Percentiles rank a stretch among this genome's conserved stretches.
These are phyloP conservation scores for Dicranocentrus wangi DNA, from an alignment of 2,888 invertebrate species.

Conservation along the genomic window DNA sequence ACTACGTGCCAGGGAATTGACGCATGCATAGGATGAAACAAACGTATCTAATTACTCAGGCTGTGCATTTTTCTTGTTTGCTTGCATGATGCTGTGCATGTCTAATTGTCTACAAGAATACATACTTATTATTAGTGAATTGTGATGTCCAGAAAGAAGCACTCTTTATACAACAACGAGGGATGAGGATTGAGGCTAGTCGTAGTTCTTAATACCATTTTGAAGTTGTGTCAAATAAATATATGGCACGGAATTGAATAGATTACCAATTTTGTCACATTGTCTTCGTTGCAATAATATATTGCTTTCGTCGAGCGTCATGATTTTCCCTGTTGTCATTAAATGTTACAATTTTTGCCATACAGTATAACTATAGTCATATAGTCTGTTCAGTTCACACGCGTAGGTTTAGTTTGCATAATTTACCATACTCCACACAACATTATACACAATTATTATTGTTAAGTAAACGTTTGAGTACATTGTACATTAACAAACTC, in stretches of 20 bases:
- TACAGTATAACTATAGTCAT: neutral
- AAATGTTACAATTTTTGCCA: constrained; percentile 14
- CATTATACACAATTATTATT: neutral
- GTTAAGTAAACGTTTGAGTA: neutral
- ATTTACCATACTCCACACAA: neutral
- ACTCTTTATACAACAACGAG: too few relatives aligned
- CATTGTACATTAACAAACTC: neutral
- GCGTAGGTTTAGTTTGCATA: neutral
- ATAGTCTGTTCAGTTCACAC: constrained; percentile 15
- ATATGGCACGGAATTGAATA: neutral
- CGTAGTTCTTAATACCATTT: constrained; percentile 41
- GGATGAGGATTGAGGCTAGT: constrained; percentile 48
- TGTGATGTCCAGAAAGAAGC: too few relatives aligned
- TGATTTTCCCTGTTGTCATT: constrained; percentile 1
- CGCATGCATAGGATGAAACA: too few relatives aligned
- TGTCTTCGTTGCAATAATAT: neutral
- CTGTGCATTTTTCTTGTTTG: too few relatives aligned
- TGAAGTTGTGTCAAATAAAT: neutral
- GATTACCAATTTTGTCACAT: neutral
- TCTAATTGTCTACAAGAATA: too few relatives aligned
- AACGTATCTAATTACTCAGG: too few relatives aligned
- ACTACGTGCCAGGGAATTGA: too few relatives aligned
- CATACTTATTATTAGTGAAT: too few relatives aligned
- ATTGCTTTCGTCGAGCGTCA: too few relatives aligned
- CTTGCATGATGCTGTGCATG: too few relatives aligned